phyloP scores from a whole-genome alignment of 2,113 vertebrate species.

The Hippoglossus stenolepis region DNA sequence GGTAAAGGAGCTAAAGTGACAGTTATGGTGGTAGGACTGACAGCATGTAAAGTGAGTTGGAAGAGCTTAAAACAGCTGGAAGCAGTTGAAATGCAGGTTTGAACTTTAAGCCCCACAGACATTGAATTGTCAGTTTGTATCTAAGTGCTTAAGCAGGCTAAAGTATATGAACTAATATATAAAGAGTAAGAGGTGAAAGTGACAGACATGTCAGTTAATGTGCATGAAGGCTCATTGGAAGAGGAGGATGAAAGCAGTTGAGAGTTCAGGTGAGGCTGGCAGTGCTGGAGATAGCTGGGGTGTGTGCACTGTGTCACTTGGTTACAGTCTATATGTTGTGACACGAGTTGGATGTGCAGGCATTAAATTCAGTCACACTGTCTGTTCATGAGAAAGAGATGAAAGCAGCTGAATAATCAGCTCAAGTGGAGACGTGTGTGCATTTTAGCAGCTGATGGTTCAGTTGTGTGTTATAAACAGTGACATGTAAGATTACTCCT shows the following conservation, averaged over 20 bases:
- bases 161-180: background rate
- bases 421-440: background rate
- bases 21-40: background rate
- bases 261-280: background rate
- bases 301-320: background rate
- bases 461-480: too few species aligned
- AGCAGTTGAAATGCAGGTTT: background rate
- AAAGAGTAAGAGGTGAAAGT: background rate
- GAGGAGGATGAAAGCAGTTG: background rate
- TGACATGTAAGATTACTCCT: too few species aligned
- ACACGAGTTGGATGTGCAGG: background rate
- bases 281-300: too few species aligned
- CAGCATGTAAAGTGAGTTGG: background rate
- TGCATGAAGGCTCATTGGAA: background rate
- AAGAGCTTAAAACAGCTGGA: background rate
- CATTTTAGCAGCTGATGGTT: too few species aligned
- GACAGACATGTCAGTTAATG: background rate
- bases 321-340: too few species aligned
- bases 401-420: too few species aligned
- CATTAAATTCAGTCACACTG: background rate
- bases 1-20: background rate
- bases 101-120: background rate
- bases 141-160: background rate
- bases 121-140: background rate
- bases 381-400: background rate